Base-by-base conservation (phyloP, 2,113 vertebrate genomes). In the Gavialis gangeticus region DNA sequence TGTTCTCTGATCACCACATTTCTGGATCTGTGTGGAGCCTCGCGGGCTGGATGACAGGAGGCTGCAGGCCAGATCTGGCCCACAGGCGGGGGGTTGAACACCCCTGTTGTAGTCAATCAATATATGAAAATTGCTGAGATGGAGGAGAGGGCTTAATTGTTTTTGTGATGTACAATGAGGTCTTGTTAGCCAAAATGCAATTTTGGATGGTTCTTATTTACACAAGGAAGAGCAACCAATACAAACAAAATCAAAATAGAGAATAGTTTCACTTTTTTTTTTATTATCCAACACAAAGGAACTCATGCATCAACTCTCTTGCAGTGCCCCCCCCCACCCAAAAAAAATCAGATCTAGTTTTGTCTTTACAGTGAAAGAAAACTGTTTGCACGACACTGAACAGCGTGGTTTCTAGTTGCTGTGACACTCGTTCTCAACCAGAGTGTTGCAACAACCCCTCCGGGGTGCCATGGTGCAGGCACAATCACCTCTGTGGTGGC, bases 271-370 rank as follows among this genome's bases (percentile, higher is more conserved):
- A 59, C 78, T 88, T 95, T 93, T 67, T 24, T 55, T 46, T 57
- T 93, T 90, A 64, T 89, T 92, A 80, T 84, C 88, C 69, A 81
- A 85, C 56, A 87, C 69, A 82, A 78, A 30, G 28, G 24, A 62
- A 69, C 76, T 79, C 87, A 57, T 69, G 27, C 19, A 37, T 64
- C 64, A 86, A n/a, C 80, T 95, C 59, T 93, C n/a, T 3, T 10
- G 18, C 89, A 87, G 81, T 79, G n/a, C 6, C 79, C 92, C 54
- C 66, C 63, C 6, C 55, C 12, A 4, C 19, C 15, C 63, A 58
- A 90, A 77, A 86, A 93, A 96, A 22, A 91, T 90, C 60, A 90
- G 71, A 34, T 95, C 93, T 24, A 84, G 17, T 96, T 92, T 84
- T 11, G 92, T 69, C 56, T 18, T 85, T 76, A 63, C 62, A 64